Evolutionary conservation across 2,797 vertebrate genomes (phyloP).

Genomic region (Gallirallus australis): DNA sequence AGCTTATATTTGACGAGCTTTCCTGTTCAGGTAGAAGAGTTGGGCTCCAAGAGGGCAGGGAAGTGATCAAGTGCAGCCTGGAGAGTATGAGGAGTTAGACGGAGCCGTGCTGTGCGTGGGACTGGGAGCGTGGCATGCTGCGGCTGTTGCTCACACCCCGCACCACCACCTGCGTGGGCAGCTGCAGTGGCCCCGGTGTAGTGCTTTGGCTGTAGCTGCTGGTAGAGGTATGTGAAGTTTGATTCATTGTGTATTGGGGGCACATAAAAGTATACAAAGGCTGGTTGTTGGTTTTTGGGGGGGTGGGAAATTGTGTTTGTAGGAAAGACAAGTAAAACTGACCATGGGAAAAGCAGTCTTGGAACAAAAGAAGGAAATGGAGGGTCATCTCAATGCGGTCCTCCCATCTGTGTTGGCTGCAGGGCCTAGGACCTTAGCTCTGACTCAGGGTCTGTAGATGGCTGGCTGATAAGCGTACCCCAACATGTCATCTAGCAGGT

Average conservation of each 20-base stretch:
- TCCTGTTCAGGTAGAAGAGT: neutral
- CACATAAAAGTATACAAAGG: conserved; percentile 14
- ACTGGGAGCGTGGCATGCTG: neutral
- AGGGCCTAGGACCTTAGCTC: neutral
- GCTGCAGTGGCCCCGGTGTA: neutral
- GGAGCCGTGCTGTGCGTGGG: accelerated
- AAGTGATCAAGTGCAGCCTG: neutral
- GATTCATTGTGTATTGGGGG: neutral
- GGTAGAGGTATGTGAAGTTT: neutral
- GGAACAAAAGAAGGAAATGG: neutral
- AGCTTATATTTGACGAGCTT: neutral
- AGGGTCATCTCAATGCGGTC: neutral
- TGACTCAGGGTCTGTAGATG: neutral
- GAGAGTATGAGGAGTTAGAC: neutral
- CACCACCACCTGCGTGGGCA: neutral
- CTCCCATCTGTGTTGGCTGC: neutral
- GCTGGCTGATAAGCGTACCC: neutral
- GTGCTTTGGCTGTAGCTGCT: neutral
- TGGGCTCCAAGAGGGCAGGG: neutral
- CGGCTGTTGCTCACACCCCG: neutral
- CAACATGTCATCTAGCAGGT: neutral
- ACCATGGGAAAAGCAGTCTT: neutral
- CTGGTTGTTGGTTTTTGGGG: neutral
- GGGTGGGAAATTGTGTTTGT: neutral
- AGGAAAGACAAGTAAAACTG: neutral